Evolutionary conservation across 37 sponge, comb jelly and placozoan species (phyloP), one percentile per base, ranked within the genome.

Genomic region (Lycopodina hypogea): DNA sequence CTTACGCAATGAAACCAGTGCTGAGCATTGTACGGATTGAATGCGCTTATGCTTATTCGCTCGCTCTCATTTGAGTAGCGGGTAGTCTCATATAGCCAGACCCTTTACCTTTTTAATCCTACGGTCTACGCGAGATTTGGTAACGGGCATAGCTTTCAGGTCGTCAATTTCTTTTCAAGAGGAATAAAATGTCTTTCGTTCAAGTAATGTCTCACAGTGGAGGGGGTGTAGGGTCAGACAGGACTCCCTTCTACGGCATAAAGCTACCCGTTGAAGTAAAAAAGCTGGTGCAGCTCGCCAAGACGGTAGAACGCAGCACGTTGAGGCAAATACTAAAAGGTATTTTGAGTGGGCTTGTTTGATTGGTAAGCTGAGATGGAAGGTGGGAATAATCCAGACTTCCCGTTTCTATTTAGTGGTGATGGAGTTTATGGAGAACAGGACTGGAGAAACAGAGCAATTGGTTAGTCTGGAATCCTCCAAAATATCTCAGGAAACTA

Each of bases 221-320:
- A 32, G 83, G 81, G 2, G 84, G 87, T n/a, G 0, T 60, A 8
- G 86, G 77, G n/a, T 66, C 87, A 40, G 91, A 94, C 61, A 78
- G 94, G 48, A 87, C 87, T 4, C 94, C 91, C 0, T 94, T 94
- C 75, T 94, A 74, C 61, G 94, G 94, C 15, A 65, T 80, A n/a
- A 78, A 76, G 66, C 66, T 87, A 18, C 94, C 94, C 0, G 62
- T 76, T 0, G 94, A 94, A 36, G 72, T 94, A 37, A 94, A 90
- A 77, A 79, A 67, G 63, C 80, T 87, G 72, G 76, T 84, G 15
- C 76, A 74, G 38, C 51, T 74, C 17, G 32, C 84, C 1, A 90
- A 90, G 38, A 80, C 45, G 9, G 23, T 79, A 11, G 94, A 94
- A 24, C 71, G 51, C 11, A 75, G 34, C 21, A 76, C 63, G 40